Evolutionary conservation across 2,113 vertebrate species (phyloP).

Genomic region (Neolamprologus toae): DNA sequence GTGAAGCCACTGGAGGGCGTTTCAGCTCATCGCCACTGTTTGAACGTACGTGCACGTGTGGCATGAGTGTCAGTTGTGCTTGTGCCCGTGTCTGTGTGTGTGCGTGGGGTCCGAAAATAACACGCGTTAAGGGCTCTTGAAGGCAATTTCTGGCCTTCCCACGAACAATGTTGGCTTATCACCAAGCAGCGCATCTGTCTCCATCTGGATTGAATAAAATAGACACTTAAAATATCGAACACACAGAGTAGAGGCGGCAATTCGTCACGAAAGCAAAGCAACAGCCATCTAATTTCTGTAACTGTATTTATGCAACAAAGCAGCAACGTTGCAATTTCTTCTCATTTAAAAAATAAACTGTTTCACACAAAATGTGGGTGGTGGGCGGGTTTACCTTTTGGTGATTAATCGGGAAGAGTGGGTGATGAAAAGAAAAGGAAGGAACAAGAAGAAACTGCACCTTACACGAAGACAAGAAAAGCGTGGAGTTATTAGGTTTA

Average conservation of each 20-base stretch:
- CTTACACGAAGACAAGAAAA: background rate
- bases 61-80: background rate
- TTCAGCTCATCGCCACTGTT: background rate
- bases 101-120: background rate
- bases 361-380: background rate
- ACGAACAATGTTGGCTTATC: background rate
- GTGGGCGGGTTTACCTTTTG: background rate
- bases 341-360: background rate
- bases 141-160: background rate
- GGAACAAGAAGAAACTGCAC: background rate
- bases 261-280: background rate
- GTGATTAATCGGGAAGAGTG: background rate
- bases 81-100: background rate
- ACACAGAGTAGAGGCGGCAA: background rate
- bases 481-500: background rate
- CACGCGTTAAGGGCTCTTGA: background rate
- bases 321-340: background rate
- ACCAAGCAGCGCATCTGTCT: background rate
- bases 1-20: conserved; percentile 35
- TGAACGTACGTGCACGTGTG: background rate
- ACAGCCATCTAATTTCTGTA: background rate
- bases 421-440: background rate
- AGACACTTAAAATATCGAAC: background rate
- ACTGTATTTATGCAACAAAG: background rate
- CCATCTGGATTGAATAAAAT: background rate